A percentile compares a stretch with the other conserved stretches of the same genome.
Evolutionary conservation across 2,888 invertebrate species (phyloP).

Genomic region (Nemapogon koenigi): DNA sequence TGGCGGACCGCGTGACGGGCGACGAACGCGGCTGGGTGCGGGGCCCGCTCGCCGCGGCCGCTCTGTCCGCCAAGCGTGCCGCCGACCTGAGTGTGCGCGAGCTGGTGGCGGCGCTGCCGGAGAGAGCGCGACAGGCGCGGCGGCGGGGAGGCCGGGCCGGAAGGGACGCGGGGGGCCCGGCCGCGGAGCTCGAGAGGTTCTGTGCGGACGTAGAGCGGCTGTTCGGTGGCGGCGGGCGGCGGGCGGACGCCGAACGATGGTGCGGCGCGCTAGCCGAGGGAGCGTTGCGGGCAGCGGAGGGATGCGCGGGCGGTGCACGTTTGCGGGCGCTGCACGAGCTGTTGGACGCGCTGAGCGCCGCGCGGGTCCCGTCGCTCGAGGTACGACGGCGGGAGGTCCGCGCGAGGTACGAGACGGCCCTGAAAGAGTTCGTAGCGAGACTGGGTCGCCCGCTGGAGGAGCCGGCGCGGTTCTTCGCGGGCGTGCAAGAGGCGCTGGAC

Average conservation of each 20-base stretch:
- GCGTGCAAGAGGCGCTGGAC: slow-evolving; percentile 91
- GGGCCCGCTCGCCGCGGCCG: slow-evolving; percentile 37
- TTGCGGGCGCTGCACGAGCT: slow-evolving; percentile 83
- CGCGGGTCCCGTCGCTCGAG: slow-evolving; percentile 87
- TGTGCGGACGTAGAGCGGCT: slow-evolving; percentile 89
- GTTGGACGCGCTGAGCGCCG: slow-evolving; percentile 87
- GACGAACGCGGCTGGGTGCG: slow-evolving; percentile 66
- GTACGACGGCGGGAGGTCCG: slow-evolving; percentile 88
- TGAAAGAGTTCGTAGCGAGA: slow-evolving; percentile 27
- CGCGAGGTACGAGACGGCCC: slow-evolving; percentile 48
- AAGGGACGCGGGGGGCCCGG: slow-evolving; percentile 83
- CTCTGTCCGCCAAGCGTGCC: slow-evolving; percentile 54
- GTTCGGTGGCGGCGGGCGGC: slow-evolving; percentile 80
- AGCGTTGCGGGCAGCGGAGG: slow-evolving; percentile 55
- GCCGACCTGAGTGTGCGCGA: slow-evolving; percentile 92
- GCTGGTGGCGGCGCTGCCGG: slow-evolving; percentile 81
- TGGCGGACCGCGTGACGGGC: slow-evolving; percentile 94
- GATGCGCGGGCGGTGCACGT: slow-evolving; percentile 91
- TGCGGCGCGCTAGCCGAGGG: background rate
- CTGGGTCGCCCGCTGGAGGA: slow-evolving; percentile 36
- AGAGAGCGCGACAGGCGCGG: slow-evolving; percentile 55
- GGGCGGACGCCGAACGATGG: slow-evolving; percentile 67
- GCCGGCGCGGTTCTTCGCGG: slow-evolving; percentile 91
- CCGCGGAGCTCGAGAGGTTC: slow-evolving; percentile 86
- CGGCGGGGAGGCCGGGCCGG: slow-evolving; percentile 71